phyloP scores from a whole-genome alignment of 2,113 vertebrate species.

The Malaclemys terrapin region DNA sequence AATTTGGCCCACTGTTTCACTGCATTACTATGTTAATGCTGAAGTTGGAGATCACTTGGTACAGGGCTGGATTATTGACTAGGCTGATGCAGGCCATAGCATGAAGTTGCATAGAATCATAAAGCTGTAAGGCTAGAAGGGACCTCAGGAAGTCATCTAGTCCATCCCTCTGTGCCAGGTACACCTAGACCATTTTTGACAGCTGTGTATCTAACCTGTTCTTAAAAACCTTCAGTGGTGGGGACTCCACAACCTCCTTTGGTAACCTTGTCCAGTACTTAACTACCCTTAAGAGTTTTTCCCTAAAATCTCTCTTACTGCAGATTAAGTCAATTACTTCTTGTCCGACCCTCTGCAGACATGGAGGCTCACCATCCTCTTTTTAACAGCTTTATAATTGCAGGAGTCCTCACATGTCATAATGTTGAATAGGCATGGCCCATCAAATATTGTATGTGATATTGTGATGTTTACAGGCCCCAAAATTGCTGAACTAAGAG shows the following conservation, averaged over 20 bases:
- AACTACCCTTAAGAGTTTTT: neutral
- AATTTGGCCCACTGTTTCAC: neutral
- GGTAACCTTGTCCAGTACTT: neutral
- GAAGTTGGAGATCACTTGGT: neutral
- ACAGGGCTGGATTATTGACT: neutral
- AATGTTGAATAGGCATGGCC: neutral
- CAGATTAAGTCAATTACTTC: neutral
- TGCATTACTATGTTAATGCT: fast-evolving
- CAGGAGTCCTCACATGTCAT: neutral
- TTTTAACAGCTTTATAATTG: neutral
- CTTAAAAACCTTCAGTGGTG: neutral
- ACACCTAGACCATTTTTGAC: neutral
- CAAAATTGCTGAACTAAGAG: neutral
- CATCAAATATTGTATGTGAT: neutral
- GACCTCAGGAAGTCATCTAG: neutral
- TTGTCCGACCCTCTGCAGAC: neutral
- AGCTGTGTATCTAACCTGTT: neutral
- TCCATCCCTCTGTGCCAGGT: neutral
- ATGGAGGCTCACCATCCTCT: neutral
- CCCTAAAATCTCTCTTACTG: neutral
- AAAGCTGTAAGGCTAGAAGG: neutral
- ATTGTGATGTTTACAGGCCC: neutral
- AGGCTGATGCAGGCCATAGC: neutral
- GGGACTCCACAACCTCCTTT: neutral
- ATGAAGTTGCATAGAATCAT: neutral